Evolutionary conservation across 1,140 invertebrate species (phyloP), one percentile per base, ranked within the genome.

Genomic region (Coelopa frigida): DNA sequence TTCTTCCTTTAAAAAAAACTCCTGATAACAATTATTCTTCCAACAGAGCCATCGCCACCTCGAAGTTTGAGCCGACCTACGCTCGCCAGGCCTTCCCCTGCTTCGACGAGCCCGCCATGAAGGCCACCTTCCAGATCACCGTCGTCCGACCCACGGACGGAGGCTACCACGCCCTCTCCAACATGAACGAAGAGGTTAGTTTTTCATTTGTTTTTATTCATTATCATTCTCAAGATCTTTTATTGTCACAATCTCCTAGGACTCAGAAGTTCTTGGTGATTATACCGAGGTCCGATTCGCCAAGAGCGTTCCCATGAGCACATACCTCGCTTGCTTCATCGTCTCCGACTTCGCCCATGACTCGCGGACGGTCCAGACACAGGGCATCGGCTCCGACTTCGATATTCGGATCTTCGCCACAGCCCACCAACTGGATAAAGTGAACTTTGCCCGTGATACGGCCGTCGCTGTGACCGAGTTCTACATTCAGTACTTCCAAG

Each of bases 81-180:
- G 92, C 94, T 1, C 78, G 94, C 27, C 81, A 88, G 71, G 86
- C 87, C 1, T 97, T 94, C 56, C 94, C 94, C 0, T 96, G 93
- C 65, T 95, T 95, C 63, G 95, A 98, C 72, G 94, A 98, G 65
- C 94, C 95, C 0, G 78, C 82, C 18, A 84, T 94, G 60, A 98
- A 98, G 73, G 89, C 94, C 3, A 83, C 81, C 42, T 98, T 85
- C 72, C 75, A 75, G 12, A 79, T 95, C 6, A 80, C 80, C 11
- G 62, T 96, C 2, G 79, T 86, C 1, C 80, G 82, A 61, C 85
- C 85, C 1, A 68, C 67, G 32, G 56, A 54, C 1, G 61, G 74
- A n/a, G 71, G 71, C 32, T 87, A 89, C 57, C 73, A 76, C 27
- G 84, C 87, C 2, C 69, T 93, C 8, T 90, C 87, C 1, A 92